Conservation (phyloP, 2,113 vertebrate species). For the Pantherophis guttatus region DNA sequence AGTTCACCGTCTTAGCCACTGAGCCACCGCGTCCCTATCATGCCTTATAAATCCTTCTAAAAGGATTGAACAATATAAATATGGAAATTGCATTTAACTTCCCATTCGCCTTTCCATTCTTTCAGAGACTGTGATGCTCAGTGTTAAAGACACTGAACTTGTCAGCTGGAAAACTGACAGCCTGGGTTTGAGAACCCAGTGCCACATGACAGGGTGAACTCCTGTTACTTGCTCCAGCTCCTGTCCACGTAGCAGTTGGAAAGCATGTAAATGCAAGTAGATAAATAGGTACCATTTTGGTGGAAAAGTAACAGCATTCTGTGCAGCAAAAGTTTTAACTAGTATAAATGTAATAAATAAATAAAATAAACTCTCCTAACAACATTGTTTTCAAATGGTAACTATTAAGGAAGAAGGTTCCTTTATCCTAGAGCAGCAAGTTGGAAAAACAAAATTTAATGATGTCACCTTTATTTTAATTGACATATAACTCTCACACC, state of each 20-base stretch:
- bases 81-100: background rate
- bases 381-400: background rate
- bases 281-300: no score
- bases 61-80: background rate
- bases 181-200: no score
- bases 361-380: background rate
- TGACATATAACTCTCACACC: no score
- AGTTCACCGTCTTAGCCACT: no score
- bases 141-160: no score
- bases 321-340: background rate
- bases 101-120: background rate
- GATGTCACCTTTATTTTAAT: background rate
- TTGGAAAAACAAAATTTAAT: background rate
- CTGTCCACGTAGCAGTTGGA: no score
- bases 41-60: background rate
- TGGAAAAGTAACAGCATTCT: no score
- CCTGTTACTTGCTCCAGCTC: no score
- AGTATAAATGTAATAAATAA: no score
- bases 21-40: background rate
- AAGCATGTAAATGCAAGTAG: no score
- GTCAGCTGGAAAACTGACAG: no score
- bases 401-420: background rate
- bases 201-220: no score
- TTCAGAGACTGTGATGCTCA: background rate
- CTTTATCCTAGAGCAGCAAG: background rate